phyloP scores from a whole-genome alignment of 2,888 invertebrate species.

The Drosophila pseudotalamancana region DNA sequence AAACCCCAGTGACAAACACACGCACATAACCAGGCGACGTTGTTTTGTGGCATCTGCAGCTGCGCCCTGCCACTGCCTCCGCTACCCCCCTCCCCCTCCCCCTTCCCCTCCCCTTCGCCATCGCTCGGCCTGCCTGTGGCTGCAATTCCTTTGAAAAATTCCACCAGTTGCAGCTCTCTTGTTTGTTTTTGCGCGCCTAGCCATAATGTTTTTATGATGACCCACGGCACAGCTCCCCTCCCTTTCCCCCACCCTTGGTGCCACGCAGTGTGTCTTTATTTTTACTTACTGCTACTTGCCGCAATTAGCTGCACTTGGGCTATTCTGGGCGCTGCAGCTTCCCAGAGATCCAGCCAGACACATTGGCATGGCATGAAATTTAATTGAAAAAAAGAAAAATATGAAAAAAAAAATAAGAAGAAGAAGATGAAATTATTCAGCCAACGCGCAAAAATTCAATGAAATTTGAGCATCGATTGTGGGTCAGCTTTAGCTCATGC shows the following conservation, averaged over 20 bases:
- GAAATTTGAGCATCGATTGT: slow-evolving; percentile 78
- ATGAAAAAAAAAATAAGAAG: slow-evolving; percentile 49
- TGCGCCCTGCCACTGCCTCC: slow-evolving; percentile 32
- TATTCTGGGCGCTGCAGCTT: slow-evolving; percentile 54
- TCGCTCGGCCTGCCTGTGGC: slow-evolving; percentile 9
- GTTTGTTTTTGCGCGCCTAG: slow-evolving; percentile 60
- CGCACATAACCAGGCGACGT: slow-evolving; percentile 38
- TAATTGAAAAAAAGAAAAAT: slow-evolving; percentile 60
- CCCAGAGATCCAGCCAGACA: slow-evolving; percentile 51
- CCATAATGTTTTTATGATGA: slow-evolving; percentile 80
- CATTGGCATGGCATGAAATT: slow-evolving; percentile 68
- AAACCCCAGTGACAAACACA: slow-evolving; percentile 79
- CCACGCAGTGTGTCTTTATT: slow-evolving; percentile 56
- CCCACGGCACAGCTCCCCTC: slow-evolving; percentile 53
- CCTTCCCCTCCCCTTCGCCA: not conserved
- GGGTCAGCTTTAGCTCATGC: slow-evolving; percentile 54
- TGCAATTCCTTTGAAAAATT: slow-evolving; percentile 76
- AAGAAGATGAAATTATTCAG: slow-evolving; percentile 25
- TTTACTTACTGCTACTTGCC: slow-evolving; percentile 51
- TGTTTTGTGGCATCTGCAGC: slow-evolving; percentile 61
- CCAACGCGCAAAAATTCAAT: slow-evolving; percentile 60
- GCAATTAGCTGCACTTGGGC: slow-evolving; percentile 71
- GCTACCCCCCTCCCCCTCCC: not conserved
- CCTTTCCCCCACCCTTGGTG: not conserved
- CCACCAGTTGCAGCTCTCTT: slow-evolving; percentile 71